Conservation (phyloP, 92 coral and sea anemone species). For the Zoanthus gigantus region DNA sequence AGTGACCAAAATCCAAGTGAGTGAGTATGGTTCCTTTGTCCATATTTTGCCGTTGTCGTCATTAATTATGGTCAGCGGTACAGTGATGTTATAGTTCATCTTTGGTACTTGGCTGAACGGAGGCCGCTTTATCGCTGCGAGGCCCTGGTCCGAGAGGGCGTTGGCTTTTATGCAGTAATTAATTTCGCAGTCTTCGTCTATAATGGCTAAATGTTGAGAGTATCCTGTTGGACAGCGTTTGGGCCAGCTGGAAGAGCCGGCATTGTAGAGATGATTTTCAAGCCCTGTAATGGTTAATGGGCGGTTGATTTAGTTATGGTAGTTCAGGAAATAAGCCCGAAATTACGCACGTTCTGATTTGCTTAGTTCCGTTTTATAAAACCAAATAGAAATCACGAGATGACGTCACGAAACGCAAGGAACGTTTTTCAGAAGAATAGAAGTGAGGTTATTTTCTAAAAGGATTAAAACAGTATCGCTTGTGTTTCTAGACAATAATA, state of each 20-base stretch:
- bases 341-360: too few relatives aligned
- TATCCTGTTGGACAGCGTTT: constrained; percentile 89
- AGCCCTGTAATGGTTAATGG: constrained; percentile 26
- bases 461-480: too few relatives aligned
- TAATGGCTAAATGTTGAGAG: constrained; percentile 88
- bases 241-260: constrained; percentile 82
- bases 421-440: too few relatives aligned
- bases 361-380: too few relatives aligned
- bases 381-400: too few relatives aligned
- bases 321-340: too few relatives aligned
- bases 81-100: constrained; percentile 70
- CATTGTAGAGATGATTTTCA: constrained; percentile 35
- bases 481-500: too few relatives aligned
- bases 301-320: background rate
- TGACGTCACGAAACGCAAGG: too few relatives aligned
- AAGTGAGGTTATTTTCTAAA: too few relatives aligned
- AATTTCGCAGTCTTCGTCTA: constrained; percentile 92
- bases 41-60: constrained; percentile 75
- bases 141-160: constrained; percentile 69
- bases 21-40: constrained; percentile 60
- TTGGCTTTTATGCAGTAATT: constrained; percentile 82
- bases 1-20: constrained; percentile 65
- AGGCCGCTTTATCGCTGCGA: constrained; percentile 85
- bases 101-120: constrained; percentile 80
- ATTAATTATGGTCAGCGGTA: constrained; percentile 79